phyloP scores from a whole-genome alignment of 2,113 vertebrate species.

The Leucoraja erinaceus region DNA sequence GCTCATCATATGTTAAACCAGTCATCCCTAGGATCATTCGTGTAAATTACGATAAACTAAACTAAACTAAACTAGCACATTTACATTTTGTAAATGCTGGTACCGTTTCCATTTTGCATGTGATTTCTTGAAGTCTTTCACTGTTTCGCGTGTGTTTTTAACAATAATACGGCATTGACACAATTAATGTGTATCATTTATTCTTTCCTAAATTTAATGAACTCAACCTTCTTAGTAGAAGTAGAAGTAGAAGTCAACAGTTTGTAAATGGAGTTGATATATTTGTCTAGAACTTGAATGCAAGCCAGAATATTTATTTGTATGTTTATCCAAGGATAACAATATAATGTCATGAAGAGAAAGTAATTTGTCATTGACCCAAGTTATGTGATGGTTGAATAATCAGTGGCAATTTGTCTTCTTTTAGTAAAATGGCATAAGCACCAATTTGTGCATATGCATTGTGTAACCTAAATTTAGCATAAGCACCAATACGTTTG shows the following conservation, averaged over 20 bases:
- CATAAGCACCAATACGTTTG: no score
- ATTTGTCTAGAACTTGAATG: background rate
- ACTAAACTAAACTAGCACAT: no score
- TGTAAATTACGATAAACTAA: no score
- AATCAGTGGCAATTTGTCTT: background rate
- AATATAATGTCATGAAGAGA: background rate
- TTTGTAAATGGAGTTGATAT: background rate
- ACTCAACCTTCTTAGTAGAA: background rate
- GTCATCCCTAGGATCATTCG: no score
- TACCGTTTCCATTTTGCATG: background rate
- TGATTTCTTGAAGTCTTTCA: background rate
- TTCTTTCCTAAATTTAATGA: background rate
- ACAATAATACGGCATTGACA: background rate
- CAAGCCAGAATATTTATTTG: background rate
- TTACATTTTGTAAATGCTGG: no score
- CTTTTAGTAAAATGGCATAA: background rate
- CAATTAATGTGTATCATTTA: background rate
- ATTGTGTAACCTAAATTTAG: no score
- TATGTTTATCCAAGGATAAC: background rate
- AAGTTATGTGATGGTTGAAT: background rate
- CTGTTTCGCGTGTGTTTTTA: background rate
- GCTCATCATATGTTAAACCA: no score
- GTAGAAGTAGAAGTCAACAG: background rate
- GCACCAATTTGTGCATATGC: no score
- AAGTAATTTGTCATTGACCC: background rate